Evolutionary conservation across 2,113 vertebrate genomes (phyloP), one percentile per base, ranked within the genome.

Genomic region (Siphamia tubifer): DNA sequence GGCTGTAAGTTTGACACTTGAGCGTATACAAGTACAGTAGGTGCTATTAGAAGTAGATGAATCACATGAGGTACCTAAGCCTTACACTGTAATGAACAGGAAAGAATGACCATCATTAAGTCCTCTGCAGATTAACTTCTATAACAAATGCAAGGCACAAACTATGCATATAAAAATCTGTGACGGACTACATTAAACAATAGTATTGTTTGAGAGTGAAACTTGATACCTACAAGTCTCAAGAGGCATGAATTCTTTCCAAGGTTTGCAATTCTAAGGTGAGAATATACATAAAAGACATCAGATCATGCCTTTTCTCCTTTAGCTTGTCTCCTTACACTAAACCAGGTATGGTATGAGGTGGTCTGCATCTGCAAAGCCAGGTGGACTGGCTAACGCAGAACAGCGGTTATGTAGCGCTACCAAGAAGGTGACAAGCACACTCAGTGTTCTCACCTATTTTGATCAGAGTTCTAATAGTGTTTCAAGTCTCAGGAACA

Each of bases 231-330:
- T 16, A 0, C n/a, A n/a, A n/a, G n/a, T n/a, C n/a, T n/a, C n/a
- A 0, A 25, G 11, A 70, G 61, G 36, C 2, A 12, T 69, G 27
- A 77, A 44, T 25, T 61, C 20, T 21, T 70, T 57, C 34, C 31
- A 17, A 34, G 43, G 43, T 39, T 35, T 8, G 44, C 25, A 30
- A 34, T 35, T 28, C 44, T 20, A 34, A 55, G 36, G 69, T 68
- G 21, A 66, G 39, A 49, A 34, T 32, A 47, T 40, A 56, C 72
- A 70, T 39, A 2, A 54, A 82, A 11, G 16, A 60, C 56, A 74
- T 77, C 55, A 74, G 58, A 70, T 74, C 64, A 76, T 74, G 38
- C 19, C 56, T 16, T 53, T 64, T 68, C 43, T 44, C 21, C 40
- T 38, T 16, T n/a, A 27, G 43, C 48, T 35, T 42, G 52, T 61